Base-by-base conservation (phyloP, 2,797 vertebrate species). In the Enteromius unitaeniatus region DNA sequence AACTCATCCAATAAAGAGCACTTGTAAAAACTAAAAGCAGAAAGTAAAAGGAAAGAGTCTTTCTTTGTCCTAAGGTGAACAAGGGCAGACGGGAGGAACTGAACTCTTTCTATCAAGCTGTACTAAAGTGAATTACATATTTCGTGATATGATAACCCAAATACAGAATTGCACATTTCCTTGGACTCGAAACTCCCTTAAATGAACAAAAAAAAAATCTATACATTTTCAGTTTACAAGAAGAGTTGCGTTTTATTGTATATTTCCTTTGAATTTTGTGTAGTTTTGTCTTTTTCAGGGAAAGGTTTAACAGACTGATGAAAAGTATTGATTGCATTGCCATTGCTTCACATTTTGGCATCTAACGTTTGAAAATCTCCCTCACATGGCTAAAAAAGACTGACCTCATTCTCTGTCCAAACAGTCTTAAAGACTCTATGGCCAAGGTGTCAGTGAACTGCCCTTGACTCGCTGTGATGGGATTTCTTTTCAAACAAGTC, bases 391-490 rank as follows among this genome's bases (percentile, higher is more conserved):
- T 81, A 2, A 64, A 2, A 64, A 62, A 3, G 23, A 42, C 37
- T 26, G 62, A 9, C 31, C 72, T n/a, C 81, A 73, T 26, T 42
- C 21, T 76, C 34, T 85, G 45, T 81, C 68, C 70, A 77, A 67
- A 68, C 55, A 19, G 80, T 78, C 79, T 83, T 87, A 80, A 84
- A 89, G 82, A 86, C 62, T 86, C 6, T 67, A 17, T 73, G 47
- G 78, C 81, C 83, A 78, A 88, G 87, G 84, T 83, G 83, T 88
- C 72, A 26, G 84, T 91, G 91, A 91, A 92, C 91, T 91, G 92
- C 90, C 91, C 91, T 94, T 91, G 90, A 92, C 91, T 89, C 37
- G 70, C 68, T 81, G 68, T 84, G 90, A 92, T 86, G 82, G 83
- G 83, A 62, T 82, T 90, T 90, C 88, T 91, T 89, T 92, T 91